Conservation (phyloP, 2,888 invertebrate genomes). For the Rhogogaster chlorosoma region DNA sequence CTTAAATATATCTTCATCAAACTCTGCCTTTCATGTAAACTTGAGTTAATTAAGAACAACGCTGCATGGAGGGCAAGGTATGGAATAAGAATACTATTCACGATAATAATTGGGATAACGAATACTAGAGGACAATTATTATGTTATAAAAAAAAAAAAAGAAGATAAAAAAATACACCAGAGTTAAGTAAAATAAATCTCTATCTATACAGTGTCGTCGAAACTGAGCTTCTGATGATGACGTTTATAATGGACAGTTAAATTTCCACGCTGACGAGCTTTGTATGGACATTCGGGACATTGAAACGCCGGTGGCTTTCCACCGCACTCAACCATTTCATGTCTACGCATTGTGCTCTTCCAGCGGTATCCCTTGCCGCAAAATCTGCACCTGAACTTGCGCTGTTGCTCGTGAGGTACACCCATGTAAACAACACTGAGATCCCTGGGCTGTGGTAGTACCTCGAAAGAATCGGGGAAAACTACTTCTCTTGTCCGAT, state of each 20-base stretch:
- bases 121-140: slow-evolving; percentile 30
- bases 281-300: slow-evolving; percentile 89
- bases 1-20: background rate
- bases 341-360: slow-evolving; percentile 91
- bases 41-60: background rate
- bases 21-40: background rate
- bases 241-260: slow-evolving; percentile 90
- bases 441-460: slow-evolving; percentile 74
- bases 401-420: slow-evolving; percentile 80
- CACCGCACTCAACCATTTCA: slow-evolving; percentile 91
- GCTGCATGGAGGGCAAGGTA: background rate
- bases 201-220: slow-evolving; percentile 64
- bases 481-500: slow-evolving; percentile 70
- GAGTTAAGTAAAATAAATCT: slow-evolving; percentile 24
- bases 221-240: slow-evolving; percentile 81
- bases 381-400: slow-evolving; percentile 89
- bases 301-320: slow-evolving; percentile 90
- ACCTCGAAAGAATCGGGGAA: slow-evolving; percentile 77
- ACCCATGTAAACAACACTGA: slow-evolving; percentile 77
- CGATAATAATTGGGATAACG: background rate
- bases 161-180: slow-evolving; percentile 39
- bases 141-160: slow-evolving; percentile 32
- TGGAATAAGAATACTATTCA: background rate
- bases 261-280: slow-evolving; percentile 90
- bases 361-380: slow-evolving; percentile 93